Percentiles rank a stretch among this genome's conserved stretches.
Conservation (phyloP, 2,113 vertebrate genomes). For the Myotis brandtii region DNA sequence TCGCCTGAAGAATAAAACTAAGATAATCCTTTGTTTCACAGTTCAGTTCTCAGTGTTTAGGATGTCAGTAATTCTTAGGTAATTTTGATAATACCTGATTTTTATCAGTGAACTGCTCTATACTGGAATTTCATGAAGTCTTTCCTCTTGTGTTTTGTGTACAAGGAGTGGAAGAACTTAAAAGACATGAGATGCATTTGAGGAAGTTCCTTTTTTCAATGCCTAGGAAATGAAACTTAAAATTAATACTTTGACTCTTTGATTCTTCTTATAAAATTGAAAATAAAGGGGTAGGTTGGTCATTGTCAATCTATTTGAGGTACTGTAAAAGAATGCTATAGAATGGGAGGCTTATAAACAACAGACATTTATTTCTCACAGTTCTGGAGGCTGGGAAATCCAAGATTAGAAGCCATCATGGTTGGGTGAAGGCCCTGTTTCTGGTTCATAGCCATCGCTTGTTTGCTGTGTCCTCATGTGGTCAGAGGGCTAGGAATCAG, state of each 20-base stretch:
- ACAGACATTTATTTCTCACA: neutral
- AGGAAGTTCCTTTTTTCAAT: neutral
- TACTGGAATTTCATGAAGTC: neutral
- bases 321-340: neutral
- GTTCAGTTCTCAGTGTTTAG: conserved; percentile 22
- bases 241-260: neutral
- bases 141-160: neutral
- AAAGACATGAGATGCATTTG: neutral
- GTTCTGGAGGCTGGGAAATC: neutral
- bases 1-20: neutral
- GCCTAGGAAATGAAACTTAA: neutral
- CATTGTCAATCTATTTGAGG: neutral
- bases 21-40: conserved; percentile 58
- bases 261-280: conserved; percentile 30
- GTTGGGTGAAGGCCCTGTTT: neutral
- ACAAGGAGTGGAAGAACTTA: neutral
- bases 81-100: conserved; percentile 35
- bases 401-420: neutral
- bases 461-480: neutral
- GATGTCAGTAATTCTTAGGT: neutral
- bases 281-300: neutral
- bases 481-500: neutral
- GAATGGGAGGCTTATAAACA: neutral
- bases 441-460: neutral
- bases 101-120: neutral